Conservation (phyloP, 2,888 invertebrate species). For the Lepidocyrtoides sp. region DNA sequence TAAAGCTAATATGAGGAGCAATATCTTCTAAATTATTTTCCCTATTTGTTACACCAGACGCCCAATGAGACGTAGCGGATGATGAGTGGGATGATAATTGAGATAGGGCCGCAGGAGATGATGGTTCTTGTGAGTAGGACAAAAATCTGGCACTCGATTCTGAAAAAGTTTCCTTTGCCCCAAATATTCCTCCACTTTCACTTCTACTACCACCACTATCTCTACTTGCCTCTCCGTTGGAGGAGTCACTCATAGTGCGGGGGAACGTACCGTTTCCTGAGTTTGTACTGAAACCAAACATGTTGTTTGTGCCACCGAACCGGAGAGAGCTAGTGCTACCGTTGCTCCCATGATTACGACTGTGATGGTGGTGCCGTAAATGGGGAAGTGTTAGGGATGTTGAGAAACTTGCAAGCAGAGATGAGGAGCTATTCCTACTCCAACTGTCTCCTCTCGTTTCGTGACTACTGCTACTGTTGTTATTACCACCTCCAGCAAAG, state of each 20-base stretch:
- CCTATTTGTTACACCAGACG: slow-evolving; percentile 47
- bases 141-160: slow-evolving; percentile 58
- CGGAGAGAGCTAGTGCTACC: slow-evolving; percentile 59
- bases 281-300: slow-evolving; percentile 51
- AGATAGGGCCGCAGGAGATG: slow-evolving; percentile 47
- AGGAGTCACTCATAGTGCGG: slow-evolving; percentile 27
- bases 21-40: slow-evolving; percentile 44
- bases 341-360: slow-evolving; percentile 74
- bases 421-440: slow-evolving; percentile 27
- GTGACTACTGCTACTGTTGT: slow-evolving; percentile 42
- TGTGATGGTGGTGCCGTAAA: slow-evolving; percentile 82
- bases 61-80: slow-evolving; percentile 51
- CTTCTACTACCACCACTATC: background rate
- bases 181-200: slow-evolving; percentile 47
- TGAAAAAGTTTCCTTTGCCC: slow-evolving; percentile 77
- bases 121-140: slow-evolving; percentile 29
- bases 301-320: slow-evolving; percentile 38
- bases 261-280: slow-evolving; percentile 41
- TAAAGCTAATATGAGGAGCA: slow-evolving; percentile 14
- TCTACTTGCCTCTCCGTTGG: slow-evolving; percentile 34
- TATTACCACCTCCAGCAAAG: slow-evolving; percentile 18
- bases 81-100: slow-evolving; percentile 39
- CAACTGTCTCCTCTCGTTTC: slow-evolving; percentile 50
- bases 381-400: slow-evolving; percentile 75
- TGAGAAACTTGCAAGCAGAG: slow-evolving; percentile 24